Conservation (phyloP, 2,113 vertebrate genomes). For the Struthidea cinerea region DNA sequence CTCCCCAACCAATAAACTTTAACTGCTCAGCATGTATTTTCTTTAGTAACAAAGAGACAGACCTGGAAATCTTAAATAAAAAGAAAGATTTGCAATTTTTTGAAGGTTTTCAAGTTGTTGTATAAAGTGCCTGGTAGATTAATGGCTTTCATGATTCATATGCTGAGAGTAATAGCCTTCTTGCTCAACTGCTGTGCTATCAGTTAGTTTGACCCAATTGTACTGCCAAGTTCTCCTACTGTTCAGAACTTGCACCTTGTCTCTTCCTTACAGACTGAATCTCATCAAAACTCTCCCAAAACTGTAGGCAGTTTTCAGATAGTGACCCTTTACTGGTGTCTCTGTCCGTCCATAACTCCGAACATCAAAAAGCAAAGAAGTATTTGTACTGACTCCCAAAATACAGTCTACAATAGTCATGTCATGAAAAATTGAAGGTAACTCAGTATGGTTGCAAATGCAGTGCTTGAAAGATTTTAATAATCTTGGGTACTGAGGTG, state of each 20-base stretch:
- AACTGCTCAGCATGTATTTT: neutral
- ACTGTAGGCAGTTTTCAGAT: neutral
- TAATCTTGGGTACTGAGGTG: neutral
- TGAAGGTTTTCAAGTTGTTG: neutral
- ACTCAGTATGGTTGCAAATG: neutral
- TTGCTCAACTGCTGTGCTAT: neutral
- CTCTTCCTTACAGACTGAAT: neutral
- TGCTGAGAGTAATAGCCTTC: neutral
- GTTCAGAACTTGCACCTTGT: neutral
- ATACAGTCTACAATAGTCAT: neutral
- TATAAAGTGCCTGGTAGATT: neutral
- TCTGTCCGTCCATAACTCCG: neutral
- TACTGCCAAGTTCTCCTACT: neutral
- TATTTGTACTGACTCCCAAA: neutral
- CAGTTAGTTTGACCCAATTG: neutral
- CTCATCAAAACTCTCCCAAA: neutral
- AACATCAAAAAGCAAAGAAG: neutral
- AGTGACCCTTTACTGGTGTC: neutral
- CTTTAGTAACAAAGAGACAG: neutral
- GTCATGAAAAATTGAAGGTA: neutral
- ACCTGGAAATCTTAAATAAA: neutral
- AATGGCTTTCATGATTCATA: neutral
- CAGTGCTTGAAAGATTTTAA: neutral
- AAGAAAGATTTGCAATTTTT: neutral
- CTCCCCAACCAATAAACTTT: neutral